These are phyloP conservation scores for Tauraco erythrolophus DNA, from an alignment of 2,113 vertebrate species.

Conservation along the genomic window DNA sequence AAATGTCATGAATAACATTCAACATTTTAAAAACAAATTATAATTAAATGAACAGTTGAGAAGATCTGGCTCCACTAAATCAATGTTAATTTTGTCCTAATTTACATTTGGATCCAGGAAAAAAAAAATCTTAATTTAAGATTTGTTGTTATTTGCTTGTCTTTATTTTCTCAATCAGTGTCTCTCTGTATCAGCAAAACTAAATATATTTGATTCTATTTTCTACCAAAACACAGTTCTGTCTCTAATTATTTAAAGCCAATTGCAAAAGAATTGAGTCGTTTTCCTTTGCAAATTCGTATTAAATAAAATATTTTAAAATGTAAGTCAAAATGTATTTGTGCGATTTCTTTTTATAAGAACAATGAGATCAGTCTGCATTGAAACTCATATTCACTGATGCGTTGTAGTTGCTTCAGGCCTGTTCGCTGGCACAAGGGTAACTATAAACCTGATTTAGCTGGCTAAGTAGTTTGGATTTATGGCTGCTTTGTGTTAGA, in stretches of 20 bases:
- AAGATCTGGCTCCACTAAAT: neutral
- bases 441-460: neutral
- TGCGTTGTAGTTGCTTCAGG: neutral
- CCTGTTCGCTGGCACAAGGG: neutral
- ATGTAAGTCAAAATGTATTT: neutral
- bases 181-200: neutral
- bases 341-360: neutral
- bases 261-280: neutral
- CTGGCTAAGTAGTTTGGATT: slow-evolving; percentile 23
- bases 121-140: neutral
- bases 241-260: neutral
- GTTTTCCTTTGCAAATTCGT: neutral
- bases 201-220: neutral
- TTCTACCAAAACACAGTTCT: neutral
- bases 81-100: neutral
- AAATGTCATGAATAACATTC: neutral
- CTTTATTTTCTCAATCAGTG: neutral
- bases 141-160: neutral
- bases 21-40: neutral
- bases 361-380: neutral
- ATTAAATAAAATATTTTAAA: neutral
- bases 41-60: neutral
- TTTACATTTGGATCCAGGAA: neutral
- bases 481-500: slow-evolving; percentile 23
- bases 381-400: neutral